phyloP scores from a whole-genome alignment of 2,888 invertebrate genomes.

The Cenopis cana region DNA sequence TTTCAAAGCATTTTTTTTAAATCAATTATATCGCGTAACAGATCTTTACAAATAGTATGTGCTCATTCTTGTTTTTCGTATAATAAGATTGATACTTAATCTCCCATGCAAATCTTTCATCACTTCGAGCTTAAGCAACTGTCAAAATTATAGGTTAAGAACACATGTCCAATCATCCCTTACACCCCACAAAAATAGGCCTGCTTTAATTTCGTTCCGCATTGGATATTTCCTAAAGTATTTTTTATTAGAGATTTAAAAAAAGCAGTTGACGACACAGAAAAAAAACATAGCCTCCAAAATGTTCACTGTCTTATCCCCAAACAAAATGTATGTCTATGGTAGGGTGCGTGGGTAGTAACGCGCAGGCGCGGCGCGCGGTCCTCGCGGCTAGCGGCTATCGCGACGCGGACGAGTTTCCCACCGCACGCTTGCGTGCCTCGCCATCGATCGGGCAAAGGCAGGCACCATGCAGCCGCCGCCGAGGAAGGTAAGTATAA shows the following conservation, averaged over 20 bases:
- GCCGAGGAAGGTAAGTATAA: slow-evolving; percentile 90
- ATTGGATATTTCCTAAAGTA: background rate
- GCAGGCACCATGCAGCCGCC: slow-evolving; percentile 90
- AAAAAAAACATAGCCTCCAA: background rate
- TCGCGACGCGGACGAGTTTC: slow-evolving; percentile 59
- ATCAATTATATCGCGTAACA: no score
- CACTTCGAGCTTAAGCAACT: background rate
- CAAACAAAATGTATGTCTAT: slow-evolving; percentile 25
- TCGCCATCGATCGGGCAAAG: slow-evolving; percentile 58
- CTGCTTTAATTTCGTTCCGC: background rate
- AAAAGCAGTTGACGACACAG: background rate
- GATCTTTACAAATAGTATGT: no score
- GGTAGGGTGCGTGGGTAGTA: slow-evolving; percentile 46
- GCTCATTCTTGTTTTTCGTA: no score
- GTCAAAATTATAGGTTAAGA: background rate
- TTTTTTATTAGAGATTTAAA: background rate
- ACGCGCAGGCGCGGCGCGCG: slow-evolving; percentile 49
- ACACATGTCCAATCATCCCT: background rate
- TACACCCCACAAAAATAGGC: background rate
- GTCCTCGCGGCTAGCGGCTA: slow-evolving; percentile 55
- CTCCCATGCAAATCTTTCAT: background rate
- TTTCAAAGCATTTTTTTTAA: no score
- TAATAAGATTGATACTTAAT: no score
- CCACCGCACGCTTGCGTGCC: slow-evolving; percentile 60
- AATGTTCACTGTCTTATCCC: background rate